A percentile compares a stretch with the other conserved stretches of the same genome.
phyloP scores from a whole-genome alignment of 2,888 invertebrate species.

The Nemotelus pantherinus region DNA sequence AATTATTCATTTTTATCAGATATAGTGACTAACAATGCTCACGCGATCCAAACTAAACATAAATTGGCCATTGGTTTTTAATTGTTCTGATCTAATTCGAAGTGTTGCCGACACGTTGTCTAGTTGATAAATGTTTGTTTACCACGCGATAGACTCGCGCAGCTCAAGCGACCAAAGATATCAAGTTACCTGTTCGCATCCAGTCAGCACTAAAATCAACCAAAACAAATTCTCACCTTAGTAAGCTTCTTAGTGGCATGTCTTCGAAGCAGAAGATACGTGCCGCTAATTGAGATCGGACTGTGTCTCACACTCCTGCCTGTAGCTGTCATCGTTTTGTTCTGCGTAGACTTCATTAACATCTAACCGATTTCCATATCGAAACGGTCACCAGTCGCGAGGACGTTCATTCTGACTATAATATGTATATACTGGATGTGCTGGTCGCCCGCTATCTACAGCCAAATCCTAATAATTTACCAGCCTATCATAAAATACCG shows the following conservation, averaged over 20 bases:
- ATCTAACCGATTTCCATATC: conserved; percentile 30
- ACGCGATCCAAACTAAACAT: conserved; percentile 51
- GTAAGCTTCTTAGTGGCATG: conserved; percentile 10
- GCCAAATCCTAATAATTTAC: conserved; percentile 27
- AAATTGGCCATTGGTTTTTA: conserved; percentile 51
- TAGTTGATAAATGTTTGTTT: conserved; percentile 43
- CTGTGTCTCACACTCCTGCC: conserved; percentile 2
- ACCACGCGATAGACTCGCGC: conserved; percentile 41
- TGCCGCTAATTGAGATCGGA: conserved; percentile 43
- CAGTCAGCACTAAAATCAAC: not conserved
- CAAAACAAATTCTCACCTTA: not conserved
- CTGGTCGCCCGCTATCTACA: not conserved
- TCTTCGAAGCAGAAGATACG: conserved; percentile 25
- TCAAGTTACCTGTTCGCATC: not conserved
- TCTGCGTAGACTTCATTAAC: conserved; percentile 13
- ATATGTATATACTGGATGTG: not conserved
- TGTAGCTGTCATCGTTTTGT: conserved; percentile 30
- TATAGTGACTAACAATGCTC: conserved; percentile 29
- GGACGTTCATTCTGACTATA: not conserved
- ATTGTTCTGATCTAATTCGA: conserved; percentile 50
- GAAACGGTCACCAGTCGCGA: not conserved
- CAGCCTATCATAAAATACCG: conserved; percentile 28
- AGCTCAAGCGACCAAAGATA: not conserved
- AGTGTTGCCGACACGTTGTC: conserved; percentile 47
- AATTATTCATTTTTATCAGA: not conserved